These are phyloP conservation scores for Chaetorhynchus papuensis DNA, from an alignment of 2,113 vertebrate genomes.

Conservation along the genomic window DNA sequence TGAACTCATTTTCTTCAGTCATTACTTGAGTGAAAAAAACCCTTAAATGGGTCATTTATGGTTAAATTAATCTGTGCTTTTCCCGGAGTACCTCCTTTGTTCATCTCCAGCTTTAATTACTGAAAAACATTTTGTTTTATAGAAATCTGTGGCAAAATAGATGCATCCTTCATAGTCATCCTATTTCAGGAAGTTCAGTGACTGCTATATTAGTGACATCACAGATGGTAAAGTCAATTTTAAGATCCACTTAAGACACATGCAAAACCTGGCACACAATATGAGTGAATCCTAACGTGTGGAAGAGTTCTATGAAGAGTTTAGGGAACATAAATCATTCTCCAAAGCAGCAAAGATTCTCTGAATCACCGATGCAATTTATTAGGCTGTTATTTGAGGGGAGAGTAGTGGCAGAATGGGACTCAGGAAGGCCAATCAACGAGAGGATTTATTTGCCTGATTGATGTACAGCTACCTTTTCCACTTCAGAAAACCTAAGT, in stretches of 20 bases:
- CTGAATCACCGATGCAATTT: neutral
- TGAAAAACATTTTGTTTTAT: slow-evolving; percentile 6
- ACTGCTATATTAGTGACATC: slow-evolving; percentile 29
- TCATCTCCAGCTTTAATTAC: slow-evolving; percentile 47
- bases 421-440: neutral
- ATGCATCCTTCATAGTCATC: slow-evolving; percentile 2
- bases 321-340: neutral
- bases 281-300: neutral
- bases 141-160: slow-evolving; percentile 23
- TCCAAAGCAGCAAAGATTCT: neutral
- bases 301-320: neutral
- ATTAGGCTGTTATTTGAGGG: neutral
- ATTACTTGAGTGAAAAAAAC: slow-evolving; percentile 36
- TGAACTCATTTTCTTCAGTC: slow-evolving; percentile 43
- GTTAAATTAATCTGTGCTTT: slow-evolving; percentile 52
- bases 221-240: slow-evolving; percentile 16
- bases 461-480: neutral
- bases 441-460: neutral
- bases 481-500: neutral
- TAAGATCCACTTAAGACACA: neutral
- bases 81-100: slow-evolving; percentile 2
- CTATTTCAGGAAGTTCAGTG: neutral
- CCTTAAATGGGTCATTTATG: slow-evolving; percentile 42
- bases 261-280: neutral
- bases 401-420: neutral